Conservation (phyloP, 2,888 invertebrate species). For the Nomada hirtipes region DNA sequence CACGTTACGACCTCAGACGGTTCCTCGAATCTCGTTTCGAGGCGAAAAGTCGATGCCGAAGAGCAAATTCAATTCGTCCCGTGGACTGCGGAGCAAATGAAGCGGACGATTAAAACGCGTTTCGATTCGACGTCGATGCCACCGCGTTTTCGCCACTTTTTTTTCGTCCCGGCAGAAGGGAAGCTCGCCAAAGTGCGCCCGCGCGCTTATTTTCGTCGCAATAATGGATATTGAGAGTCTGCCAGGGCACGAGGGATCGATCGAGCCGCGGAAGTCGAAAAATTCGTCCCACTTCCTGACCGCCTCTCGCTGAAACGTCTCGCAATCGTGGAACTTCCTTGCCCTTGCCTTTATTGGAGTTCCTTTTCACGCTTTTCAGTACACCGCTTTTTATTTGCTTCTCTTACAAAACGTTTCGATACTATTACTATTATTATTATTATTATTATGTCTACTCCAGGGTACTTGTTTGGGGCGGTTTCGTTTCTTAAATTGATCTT, state of each 20-base stretch:
- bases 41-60: constrained; percentile 29
- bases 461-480: no score
- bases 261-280: constrained; percentile 72
- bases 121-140: constrained; percentile 24
- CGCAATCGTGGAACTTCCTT: constrained; percentile 50
- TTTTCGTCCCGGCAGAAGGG: constrained; percentile 12
- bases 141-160: constrained; percentile 4
- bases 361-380: background rate
- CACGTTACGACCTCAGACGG: background rate
- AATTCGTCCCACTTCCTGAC: constrained; percentile 71
- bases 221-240: constrained; percentile 66
- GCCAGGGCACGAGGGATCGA: constrained; percentile 66
- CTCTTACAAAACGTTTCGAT: background rate
- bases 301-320: constrained; percentile 47
- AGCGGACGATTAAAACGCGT: constrained; percentile 42
- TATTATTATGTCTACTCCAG: background rate
- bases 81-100: constrained; percentile 9
- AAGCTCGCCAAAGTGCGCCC: constrained; percentile 27
- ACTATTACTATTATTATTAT: background rate
- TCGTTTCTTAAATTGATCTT: no score
- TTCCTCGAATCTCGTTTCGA: background rate
- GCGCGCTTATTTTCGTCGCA: constrained; percentile 47
- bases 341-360: constrained; percentile 3
- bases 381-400: background rate
- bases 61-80: constrained; percentile 13